A percentile compares a stretch with the other conserved stretches of the same genome.
These are phyloP conservation scores for Halocynthia roretzi DNA, from an alignment of 23 tunicate genomes.

Conservation along the genomic window DNA sequence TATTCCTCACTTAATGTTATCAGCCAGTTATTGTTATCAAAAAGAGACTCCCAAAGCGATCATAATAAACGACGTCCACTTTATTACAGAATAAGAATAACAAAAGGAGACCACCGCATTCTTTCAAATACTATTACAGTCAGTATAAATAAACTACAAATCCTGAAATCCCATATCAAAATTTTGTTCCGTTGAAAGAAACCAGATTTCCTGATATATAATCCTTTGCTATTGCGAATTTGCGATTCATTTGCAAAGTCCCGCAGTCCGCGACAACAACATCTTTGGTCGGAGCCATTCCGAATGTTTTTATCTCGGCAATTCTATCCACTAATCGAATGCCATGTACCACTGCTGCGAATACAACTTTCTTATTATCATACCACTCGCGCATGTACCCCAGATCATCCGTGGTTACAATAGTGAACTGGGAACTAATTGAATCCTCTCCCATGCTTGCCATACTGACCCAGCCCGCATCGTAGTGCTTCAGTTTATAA, in stretches of 20 bases:
- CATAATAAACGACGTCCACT: no score
- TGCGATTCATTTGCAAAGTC: constrained; percentile 7
- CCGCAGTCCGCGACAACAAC: constrained; percentile 12
- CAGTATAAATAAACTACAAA: no score
- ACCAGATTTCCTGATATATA: constrained; percentile 10
- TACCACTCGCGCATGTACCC: constrained; percentile 18
- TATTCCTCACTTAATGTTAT: no score
- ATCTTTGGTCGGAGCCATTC: neutral
- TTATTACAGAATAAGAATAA: no score
- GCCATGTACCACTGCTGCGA: constrained; percentile 18
- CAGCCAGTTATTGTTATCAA: no score
- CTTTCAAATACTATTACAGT: no score
- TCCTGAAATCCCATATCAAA: no score
- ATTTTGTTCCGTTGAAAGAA: neutral
- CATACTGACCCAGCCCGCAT: constrained; percentile 27
- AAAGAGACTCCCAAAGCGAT: no score
- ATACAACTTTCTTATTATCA: constrained; percentile 15
- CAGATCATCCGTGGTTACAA: constrained; percentile 7
- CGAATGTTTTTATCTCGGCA: constrained; percentile 7
- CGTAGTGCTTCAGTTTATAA: constrained; percentile 12
- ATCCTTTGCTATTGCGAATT: constrained; percentile 3
- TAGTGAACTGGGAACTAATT: neutral
- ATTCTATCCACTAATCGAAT: constrained; percentile 3
- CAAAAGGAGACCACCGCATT: no score
- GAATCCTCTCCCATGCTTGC: neutral